Percentiles rank a stretch among this genome's conserved stretches.
Conservation (phyloP, 2,888 invertebrate genomes). For the Trachelus iudaicus region DNA sequence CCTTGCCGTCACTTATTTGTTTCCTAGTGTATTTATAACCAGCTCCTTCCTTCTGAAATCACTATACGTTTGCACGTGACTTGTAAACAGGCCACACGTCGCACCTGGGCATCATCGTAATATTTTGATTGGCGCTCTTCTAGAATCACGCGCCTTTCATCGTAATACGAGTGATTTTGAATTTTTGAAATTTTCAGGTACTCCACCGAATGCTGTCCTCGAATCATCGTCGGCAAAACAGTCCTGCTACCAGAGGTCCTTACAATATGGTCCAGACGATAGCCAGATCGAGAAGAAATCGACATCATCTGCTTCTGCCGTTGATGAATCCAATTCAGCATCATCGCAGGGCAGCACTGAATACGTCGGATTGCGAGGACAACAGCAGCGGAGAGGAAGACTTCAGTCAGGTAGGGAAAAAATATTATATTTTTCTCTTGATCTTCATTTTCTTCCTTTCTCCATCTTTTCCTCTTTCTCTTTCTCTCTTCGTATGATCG, state of each 20-base stretch:
- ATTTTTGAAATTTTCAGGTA: slow-evolving; percentile 39
- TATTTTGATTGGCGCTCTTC: background rate
- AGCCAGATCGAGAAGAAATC: slow-evolving; percentile 53
- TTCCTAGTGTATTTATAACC: background rate
- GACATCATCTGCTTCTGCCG: slow-evolving; percentile 40
- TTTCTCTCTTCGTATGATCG: background rate
- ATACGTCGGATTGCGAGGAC: slow-evolving; percentile 65
- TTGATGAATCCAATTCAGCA: slow-evolving; percentile 48
- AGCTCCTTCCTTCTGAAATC: background rate
- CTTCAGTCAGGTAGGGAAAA: slow-evolving; percentile 50
- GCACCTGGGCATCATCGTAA: background rate
- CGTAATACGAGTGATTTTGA: background rate
- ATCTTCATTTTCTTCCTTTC: background rate
- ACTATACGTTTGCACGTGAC: background rate
- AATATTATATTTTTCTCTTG: background rate
- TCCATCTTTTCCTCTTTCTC: background rate
- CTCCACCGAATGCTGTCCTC: slow-evolving; percentile 57
- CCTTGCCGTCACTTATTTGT: background rate
- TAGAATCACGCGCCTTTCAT: background rate
- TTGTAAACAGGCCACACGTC: background rate
- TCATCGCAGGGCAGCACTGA: slow-evolving; percentile 48
- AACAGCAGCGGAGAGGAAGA: slow-evolving; percentile 66
- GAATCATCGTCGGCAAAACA: slow-evolving; percentile 48
- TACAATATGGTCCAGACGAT: slow-evolving; percentile 51
- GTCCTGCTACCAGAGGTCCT: slow-evolving; percentile 51